These are phyloP conservation scores for Stichodactyla helianthus DNA, from an alignment of 64 coral and sea anemone genomes.

Conservation along the genomic window DNA sequence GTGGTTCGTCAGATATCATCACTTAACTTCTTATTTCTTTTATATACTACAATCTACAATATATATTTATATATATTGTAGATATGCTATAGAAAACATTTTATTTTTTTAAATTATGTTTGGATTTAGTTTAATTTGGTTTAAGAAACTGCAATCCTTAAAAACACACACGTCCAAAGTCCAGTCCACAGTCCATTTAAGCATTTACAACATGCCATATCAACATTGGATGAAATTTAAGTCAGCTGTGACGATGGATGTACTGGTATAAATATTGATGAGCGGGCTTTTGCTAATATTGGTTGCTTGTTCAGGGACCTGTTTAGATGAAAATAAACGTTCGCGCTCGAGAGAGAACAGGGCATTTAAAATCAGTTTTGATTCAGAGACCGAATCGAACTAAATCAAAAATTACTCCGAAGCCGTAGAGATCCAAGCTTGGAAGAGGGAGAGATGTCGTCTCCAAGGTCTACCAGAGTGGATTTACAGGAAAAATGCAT, in stretches of 20 bases:
- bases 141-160: too few relatives aligned
- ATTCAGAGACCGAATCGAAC: background rate
- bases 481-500: slow-evolving; percentile 70
- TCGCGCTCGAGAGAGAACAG: background rate
- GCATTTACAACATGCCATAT: too few relatives aligned
- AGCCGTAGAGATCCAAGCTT: background rate
- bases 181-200: too few relatives aligned
- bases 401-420: background rate
- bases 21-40: too few relatives aligned
- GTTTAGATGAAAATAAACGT: slow-evolving; percentile 14
- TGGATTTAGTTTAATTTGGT: too few relatives aligned
- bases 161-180: too few relatives aligned
- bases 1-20: too few relatives aligned
- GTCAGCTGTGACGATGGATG: background rate
- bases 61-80: too few relatives aligned
- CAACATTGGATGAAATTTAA: background rate
- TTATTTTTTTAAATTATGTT: too few relatives aligned
- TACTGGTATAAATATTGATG: slow-evolving; percentile 26
- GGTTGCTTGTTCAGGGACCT: slow-evolving; percentile 10
- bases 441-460: background rate
- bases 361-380: background rate
- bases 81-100: too few relatives aligned
- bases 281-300: background rate
- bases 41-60: too few relatives aligned
- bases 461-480: slow-evolving; percentile 34